These are phyloP conservation scores for Enchytraeus crypticus DNA, from an alignment of 2,888 invertebrate species.

Conservation along the genomic window DNA sequence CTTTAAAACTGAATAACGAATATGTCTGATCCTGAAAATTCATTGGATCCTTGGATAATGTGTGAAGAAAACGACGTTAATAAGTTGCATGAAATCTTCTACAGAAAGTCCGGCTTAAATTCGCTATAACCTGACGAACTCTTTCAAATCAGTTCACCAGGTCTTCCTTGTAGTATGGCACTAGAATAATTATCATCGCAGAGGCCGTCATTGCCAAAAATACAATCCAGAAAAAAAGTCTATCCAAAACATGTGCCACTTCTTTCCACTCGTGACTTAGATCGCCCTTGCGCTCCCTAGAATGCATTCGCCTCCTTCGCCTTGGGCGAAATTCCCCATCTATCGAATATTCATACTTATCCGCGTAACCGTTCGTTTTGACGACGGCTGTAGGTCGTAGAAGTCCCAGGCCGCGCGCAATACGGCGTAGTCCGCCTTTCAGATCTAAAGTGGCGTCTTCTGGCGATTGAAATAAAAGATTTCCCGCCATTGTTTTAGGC, in stretches of 20 bases:
- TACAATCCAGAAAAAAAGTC: constrained; percentile 28
- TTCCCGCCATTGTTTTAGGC: constrained; percentile 18
- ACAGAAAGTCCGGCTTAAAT: too few relatives aligned
- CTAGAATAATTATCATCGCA: constrained; percentile 21
- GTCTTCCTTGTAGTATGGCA: constrained; percentile 21
- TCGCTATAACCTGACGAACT: too few relatives aligned
- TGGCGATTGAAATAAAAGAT: background rate
- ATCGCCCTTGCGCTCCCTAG: background rate
- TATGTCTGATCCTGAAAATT: too few relatives aligned
- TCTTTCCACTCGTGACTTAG: constrained; percentile 24
- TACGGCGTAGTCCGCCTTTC: constrained; percentile 14
- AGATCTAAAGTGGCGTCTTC: constrained; percentile 7
- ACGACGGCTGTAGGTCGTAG: constrained; percentile 22
- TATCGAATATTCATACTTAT: background rate
- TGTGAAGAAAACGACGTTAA: too few relatives aligned
- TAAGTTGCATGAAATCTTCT: too few relatives aligned
- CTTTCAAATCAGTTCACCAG: too few relatives aligned
- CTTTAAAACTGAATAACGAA: too few relatives aligned
- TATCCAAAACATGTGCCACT: constrained; percentile 26
- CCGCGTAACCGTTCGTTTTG: constrained; percentile 6
- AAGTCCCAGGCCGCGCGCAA: constrained; percentile 19
- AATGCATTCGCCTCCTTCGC: background rate
- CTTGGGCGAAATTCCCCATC: background rate
- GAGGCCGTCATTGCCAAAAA: constrained; percentile 26
- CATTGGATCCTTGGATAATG: too few relatives aligned